Base-by-base conservation (phyloP, 2,113 vertebrate species). In the Scomber scombrus region DNA sequence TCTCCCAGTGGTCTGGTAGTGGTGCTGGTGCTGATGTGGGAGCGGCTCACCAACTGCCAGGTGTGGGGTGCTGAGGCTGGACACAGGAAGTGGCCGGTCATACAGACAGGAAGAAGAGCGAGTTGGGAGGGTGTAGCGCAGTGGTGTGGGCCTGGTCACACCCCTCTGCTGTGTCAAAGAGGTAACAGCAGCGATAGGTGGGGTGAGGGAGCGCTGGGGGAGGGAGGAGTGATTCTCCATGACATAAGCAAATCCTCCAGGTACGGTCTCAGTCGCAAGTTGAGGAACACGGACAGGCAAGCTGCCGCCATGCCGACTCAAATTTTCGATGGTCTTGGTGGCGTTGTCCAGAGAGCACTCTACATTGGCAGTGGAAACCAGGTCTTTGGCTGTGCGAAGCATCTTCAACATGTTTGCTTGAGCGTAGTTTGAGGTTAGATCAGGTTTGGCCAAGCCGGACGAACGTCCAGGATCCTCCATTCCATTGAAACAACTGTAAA, bases 401-500 rank as follows among this genome's bases (percentile, higher is more conserved):
- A 99, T 98, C 93, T 98, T 97, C 50, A 99, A 91, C 93, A 99
- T 97, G 5, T 97, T 98, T 71, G 95, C 97, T 84, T 99, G 98
- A 61, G 98, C 97, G 0, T 98, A 98, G 89, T 87, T 95, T 75
- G 97, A 94, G 0, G 98, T 97, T 68, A 99, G 92, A 16, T 97
- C 97, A 0, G 97, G 97, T 45, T 96, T 97, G 78, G 96, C 93
- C 0, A 92, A 91, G 56, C 84, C 92, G 10, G 86, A 51, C 0
- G 96, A 96, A 84, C 93, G 97, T 0, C 91, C 93, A 50, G 95
- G 87, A 34, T 96, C 97, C 91, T 99, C 97, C 71, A 99, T 96
- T 2, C 98, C 98, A 0, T 91, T 96, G 92, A 97, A 99, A 88
- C 98, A 99, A 88, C 98, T 99, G 92, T 99, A 99, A 90, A 99